Evolutionary conservation across 2,797 vertebrate species (phyloP).

Genomic region (Brachyrhaphis roseni): DNA sequence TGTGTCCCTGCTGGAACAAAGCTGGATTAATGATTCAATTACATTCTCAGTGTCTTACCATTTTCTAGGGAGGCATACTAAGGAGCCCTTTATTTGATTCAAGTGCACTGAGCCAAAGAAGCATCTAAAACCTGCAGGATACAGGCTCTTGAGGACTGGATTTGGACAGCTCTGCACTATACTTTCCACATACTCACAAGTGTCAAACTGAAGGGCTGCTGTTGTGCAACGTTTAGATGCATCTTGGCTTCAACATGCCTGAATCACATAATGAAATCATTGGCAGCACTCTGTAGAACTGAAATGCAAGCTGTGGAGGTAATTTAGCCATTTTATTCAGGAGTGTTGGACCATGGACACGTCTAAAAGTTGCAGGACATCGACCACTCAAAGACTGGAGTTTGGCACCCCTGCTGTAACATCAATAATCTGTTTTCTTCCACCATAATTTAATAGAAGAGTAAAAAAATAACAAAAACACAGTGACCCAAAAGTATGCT

Average conservation of each 20-base stretch:
- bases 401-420: background rate
- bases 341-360: background rate
- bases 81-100: background rate
- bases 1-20: background rate
- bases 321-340: background rate
- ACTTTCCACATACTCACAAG: background rate
- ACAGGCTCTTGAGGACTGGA: background rate
- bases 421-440: constrained; percentile 19
- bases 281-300: background rate
- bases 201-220: background rate
- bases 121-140: background rate
- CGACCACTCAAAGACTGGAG: background rate
- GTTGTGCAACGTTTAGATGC: too few relatives aligned
- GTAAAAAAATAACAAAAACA: constrained; percentile 13
- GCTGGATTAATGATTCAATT: background rate
- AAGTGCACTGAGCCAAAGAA: background rate
- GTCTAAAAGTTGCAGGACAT: background rate
- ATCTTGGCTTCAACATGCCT: background rate
- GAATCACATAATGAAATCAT: background rate
- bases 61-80: background rate
- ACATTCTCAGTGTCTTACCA: background rate
- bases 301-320: background rate
- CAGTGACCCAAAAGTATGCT: constrained; percentile 23
- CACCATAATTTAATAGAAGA: constrained; percentile 5
- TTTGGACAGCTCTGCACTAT: background rate